A percentile compares a stretch with the other conserved stretches of the same genome.
Evolutionary conservation across 2,797 vertebrate species (phyloP).

Genomic region (Mormyrops attenuatus): DNA sequence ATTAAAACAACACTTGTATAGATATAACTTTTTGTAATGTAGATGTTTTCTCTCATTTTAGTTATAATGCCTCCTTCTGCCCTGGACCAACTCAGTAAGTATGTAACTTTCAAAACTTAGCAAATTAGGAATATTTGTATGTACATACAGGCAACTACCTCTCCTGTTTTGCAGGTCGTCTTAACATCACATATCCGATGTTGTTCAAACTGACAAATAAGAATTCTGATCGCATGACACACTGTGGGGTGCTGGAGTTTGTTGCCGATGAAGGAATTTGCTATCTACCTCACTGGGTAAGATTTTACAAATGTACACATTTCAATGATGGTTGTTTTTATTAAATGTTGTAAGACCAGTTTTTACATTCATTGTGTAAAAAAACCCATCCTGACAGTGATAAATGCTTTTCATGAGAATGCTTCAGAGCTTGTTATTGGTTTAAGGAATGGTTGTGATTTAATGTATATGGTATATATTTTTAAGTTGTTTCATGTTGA

Average conservation of each 20-base stretch:
- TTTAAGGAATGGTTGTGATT: background rate
- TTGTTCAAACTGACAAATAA: constrained; percentile 97
- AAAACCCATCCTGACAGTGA: background rate
- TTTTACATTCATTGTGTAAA: background rate
- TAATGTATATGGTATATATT: background rate
- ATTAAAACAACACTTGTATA: background rate
- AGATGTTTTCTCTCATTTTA: constrained; percentile 51
- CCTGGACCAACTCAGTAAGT: constrained; percentile 98
- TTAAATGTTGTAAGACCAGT: background rate
- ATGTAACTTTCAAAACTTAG: constrained; percentile 19
- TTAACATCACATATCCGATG: constrained; percentile 98
- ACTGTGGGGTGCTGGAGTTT: constrained; percentile 95
- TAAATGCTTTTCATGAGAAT: background rate
- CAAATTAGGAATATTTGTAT: background rate
- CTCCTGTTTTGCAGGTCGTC: constrained; percentile 67
- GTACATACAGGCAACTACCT: background rate
- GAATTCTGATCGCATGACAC: constrained; percentile 94
- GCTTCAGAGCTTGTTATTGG: background rate
- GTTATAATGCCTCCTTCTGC: constrained; percentile 98
- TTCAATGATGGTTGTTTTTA: background rate
- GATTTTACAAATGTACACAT: constrained; percentile 30
- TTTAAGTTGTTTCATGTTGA: constrained; percentile 1
- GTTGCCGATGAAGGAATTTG: constrained; percentile 98
- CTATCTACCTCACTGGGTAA: constrained; percentile 97
- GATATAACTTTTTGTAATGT: background rate